Evolutionary conservation across 2,113 vertebrate species (phyloP), one percentile per base, ranked within the genome.

Genomic region (Cyprinodon variegatus): DNA sequence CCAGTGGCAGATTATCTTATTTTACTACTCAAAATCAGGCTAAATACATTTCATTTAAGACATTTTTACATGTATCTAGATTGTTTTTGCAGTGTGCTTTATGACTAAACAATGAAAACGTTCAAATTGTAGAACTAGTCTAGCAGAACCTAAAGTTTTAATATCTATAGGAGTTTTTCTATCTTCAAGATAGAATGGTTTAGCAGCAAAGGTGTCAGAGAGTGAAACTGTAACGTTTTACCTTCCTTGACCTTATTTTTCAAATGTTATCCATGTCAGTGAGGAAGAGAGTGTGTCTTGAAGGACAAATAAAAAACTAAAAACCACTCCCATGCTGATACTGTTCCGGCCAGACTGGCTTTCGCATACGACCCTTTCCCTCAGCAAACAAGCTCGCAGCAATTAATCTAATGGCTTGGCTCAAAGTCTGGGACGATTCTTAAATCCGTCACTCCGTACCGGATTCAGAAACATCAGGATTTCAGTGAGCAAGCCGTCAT

Each of bases 331-430:
- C 60, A 70, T 64, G 22, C 70, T 43, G 67, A 81, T 59, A 60
- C 53, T 11, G 39, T 75, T 20, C 17, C 15, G 29, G 38, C 66
- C 20, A 72, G 37, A 74, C 70, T 50, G 74, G n/a, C 36, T 71
- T 75, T 66, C 43, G n/a, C 53, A 36, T 71, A 29, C 64, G 39
- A 38, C n/a, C 59, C 62, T 14, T 11, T 60, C 48, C 29, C 45
- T 20, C 2, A 46, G 29, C 70, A 75, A 83, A 76, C 75, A 68
- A 20, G 74, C 11, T 38, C 17, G 4, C 66, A 53, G 63, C 82
- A 91, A 91, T 91, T 84, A 91, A 72, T 86, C 77, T 74, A 50
- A 89, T 83, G 84, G 83, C 77, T 74, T 3, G 39, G 76, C 75
- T 82, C 78, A 73, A 40, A 63, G 81, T 86, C 82, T 11, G 4